A percentile compares a stretch with the other conserved stretches of the same genome.
Conservation (phyloP, 1,140 invertebrate genomes). For the Streblospio benedicti region DNA sequence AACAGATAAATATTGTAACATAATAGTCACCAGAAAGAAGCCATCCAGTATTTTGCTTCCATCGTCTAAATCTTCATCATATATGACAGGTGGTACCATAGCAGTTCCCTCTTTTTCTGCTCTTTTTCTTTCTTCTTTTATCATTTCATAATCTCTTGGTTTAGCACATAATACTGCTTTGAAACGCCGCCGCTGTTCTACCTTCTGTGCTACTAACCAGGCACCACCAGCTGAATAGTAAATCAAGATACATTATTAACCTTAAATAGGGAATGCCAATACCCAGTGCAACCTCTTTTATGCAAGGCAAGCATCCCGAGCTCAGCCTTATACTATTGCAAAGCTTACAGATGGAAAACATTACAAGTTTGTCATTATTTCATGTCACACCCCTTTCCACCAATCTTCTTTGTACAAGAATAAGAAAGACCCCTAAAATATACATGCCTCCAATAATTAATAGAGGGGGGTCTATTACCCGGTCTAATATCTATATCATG, state of each 20-base stretch:
- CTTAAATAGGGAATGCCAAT: not conserved
- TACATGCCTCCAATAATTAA: too few species aligned
- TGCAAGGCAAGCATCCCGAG: not conserved
- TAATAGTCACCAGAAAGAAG: constrained; percentile 39
- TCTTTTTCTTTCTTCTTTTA: constrained; percentile 36
- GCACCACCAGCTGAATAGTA: constrained; percentile 33
- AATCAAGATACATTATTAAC: not conserved
- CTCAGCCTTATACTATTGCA: not conserved
- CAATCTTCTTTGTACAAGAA: not conserved
- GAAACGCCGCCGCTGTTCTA: constrained; percentile 39
- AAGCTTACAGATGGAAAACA: not conserved
- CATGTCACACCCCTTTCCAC: not conserved
- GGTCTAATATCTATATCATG: too few species aligned
- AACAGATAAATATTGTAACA: not conserved
- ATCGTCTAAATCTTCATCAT: constrained; percentile 26
- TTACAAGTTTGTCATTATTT: not conserved
- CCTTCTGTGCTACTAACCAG: constrained; percentile 38
- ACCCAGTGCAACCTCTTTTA: not conserved
- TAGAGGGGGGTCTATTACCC: too few species aligned
- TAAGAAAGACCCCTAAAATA: too few species aligned
- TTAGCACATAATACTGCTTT: constrained; percentile 42
- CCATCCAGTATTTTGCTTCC: constrained; percentile 35
- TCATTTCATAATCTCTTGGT: constrained; percentile 39
- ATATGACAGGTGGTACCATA: constrained; percentile 7
- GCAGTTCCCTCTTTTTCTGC: constrained; percentile 28